A percentile compares a stretch with the other conserved stretches of the same genome.
phyloP scores from a whole-genome alignment of 2,888 invertebrate species.

The Drosophila phalerata region DNA sequence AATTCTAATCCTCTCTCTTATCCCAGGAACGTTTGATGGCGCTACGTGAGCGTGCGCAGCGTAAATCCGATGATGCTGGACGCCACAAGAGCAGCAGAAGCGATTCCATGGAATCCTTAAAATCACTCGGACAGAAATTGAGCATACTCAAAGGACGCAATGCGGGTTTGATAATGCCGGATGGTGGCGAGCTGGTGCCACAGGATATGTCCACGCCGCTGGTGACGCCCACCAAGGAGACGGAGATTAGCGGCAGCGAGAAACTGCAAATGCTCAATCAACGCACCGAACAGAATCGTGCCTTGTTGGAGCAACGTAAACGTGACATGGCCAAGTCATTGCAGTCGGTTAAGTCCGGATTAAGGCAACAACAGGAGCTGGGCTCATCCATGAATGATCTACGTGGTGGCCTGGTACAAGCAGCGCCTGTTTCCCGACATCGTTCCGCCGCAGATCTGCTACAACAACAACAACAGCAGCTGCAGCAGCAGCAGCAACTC shows the following conservation, averaged over 20 bases:
- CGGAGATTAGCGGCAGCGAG: slow-evolving; percentile 85
- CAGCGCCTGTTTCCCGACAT: slow-evolving; percentile 75
- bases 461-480: slow-evolving; percentile 40
- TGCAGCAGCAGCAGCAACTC: slow-evolving; percentile 37
- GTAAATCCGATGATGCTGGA: slow-evolving; percentile 47
- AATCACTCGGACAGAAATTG: slow-evolving; percentile 51
- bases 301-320: slow-evolving; percentile 86
- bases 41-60: slow-evolving; percentile 61
- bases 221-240: slow-evolving; percentile 18
- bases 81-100: slow-evolving; percentile 40
- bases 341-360: slow-evolving; percentile 75
- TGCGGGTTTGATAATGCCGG: neutral
- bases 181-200: neutral
- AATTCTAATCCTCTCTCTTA: neutral
- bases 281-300: slow-evolving; percentile 87
- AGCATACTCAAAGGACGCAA: slow-evolving; percentile 30
- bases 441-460: slow-evolving; percentile 83
- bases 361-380: slow-evolving; percentile 79
- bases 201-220: slow-evolving; percentile 48
- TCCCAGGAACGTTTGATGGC: slow-evolving; percentile 63
- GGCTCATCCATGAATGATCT: slow-evolving; percentile 85
- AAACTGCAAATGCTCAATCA: slow-evolving; percentile 86
- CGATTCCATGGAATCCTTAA: slow-evolving; percentile 66
- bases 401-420: slow-evolving; percentile 52
- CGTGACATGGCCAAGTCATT: slow-evolving; percentile 87